Evolutionary conservation across 2,113 vertebrate species (phyloP).

Genomic region (Periophthalmodon schlosseri): DNA sequence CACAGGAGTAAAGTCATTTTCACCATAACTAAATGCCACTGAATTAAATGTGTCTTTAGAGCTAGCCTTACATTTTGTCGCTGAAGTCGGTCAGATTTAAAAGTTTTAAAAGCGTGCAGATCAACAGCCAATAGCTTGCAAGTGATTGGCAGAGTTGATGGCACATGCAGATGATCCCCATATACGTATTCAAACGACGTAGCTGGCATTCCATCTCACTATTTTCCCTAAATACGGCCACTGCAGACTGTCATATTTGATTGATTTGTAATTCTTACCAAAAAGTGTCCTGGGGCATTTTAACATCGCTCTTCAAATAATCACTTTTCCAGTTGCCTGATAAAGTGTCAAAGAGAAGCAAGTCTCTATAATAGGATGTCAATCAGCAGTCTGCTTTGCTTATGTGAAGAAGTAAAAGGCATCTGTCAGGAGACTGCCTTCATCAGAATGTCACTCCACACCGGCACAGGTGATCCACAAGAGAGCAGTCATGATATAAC

Average conservation of each 20-base stretch:
- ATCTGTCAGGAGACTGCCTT: slow-evolving; percentile 21
- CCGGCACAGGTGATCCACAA: slow-evolving; percentile 2
- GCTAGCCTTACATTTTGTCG: not conserved
- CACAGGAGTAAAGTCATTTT: not conserved
- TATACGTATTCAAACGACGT: not conserved
- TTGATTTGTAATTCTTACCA: slow-evolving; percentile 11
- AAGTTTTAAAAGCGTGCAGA: not conserved
- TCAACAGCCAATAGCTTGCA: no score
- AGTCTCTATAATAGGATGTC: slow-evolving; percentile 56
- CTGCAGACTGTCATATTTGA: slow-evolving; percentile 8
- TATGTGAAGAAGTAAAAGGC: slow-evolving; percentile 20
- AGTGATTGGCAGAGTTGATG: not conserved
- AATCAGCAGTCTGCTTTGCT: slow-evolving; percentile 40
- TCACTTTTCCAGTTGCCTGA: slow-evolving; percentile 37
- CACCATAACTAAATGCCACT: not conserved
- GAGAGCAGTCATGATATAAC: slow-evolving; percentile 13
- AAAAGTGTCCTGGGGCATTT: slow-evolving; percentile 12
- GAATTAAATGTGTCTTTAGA: not conserved
- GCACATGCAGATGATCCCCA: not conserved
- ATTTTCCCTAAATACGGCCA: not conserved
- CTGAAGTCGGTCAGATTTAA: not conserved
- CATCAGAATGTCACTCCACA: slow-evolving; percentile 29
- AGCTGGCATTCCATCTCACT: not conserved
- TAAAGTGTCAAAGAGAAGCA: slow-evolving; percentile 37
- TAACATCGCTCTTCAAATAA: slow-evolving; percentile 31